phyloP scores from a whole-genome alignment of 1,140 invertebrate genomes.

The Drosophila nikananu region DNA sequence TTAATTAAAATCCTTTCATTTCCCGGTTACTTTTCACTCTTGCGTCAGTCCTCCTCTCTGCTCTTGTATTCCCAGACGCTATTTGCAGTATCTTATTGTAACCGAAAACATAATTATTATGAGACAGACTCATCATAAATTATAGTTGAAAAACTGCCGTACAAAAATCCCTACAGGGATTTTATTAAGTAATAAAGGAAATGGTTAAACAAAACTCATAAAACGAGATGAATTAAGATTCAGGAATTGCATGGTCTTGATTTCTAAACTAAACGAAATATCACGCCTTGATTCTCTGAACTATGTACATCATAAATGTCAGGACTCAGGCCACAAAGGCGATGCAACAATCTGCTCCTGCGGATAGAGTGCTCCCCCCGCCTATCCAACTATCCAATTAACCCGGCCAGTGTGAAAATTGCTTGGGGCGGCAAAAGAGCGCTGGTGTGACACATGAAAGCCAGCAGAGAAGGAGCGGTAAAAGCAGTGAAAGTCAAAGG shows the following conservation, averaged over 20 bases:
- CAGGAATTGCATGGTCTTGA: background rate
- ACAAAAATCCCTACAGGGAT: background rate
- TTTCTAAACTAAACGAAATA: background rate
- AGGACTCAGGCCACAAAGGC: background rate
- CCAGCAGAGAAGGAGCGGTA: constrained; percentile 14
- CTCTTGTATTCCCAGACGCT: constrained; percentile 25
- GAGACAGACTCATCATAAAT: background rate
- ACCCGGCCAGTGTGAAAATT: constrained; percentile 37
- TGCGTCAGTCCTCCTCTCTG: constrained; percentile 2
- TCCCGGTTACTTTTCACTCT: constrained; percentile 32
- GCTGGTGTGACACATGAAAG: constrained; percentile 26
- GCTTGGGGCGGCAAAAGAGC: constrained; percentile 34
- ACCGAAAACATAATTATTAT: constrained; percentile 28
- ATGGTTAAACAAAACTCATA: background rate
- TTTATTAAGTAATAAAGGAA: background rate
- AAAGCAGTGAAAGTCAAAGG: constrained; percentile 20
- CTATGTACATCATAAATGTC: constrained; percentile 18
- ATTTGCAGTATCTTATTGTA: constrained; percentile 34
- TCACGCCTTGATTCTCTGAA: constrained; percentile 4
- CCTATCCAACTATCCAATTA: constrained; percentile 41
- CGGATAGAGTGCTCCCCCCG: constrained; percentile 17
- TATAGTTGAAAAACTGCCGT: background rate
- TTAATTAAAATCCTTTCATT: constrained; percentile 82
- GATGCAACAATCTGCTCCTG: constrained; percentile 18
- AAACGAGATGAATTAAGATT: too few species aligned